Conservation (phyloP, 2,797 vertebrate species). For the Cyclopterus lumpus region DNA sequence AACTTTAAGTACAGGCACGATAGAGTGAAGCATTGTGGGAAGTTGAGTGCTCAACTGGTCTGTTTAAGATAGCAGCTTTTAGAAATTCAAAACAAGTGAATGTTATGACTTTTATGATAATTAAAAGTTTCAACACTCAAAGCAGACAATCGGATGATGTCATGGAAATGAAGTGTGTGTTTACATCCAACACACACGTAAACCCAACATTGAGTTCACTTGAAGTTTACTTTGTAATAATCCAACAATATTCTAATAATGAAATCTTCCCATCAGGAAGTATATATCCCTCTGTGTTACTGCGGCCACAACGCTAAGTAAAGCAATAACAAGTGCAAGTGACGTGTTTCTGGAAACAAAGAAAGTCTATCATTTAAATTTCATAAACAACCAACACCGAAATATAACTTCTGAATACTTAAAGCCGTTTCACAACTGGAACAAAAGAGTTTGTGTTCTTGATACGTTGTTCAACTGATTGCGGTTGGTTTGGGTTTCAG, state of each 20-base stretch:
- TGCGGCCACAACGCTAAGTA: not conserved
- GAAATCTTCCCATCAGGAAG: not conserved
- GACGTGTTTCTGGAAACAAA: not conserved
- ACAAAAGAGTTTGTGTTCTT: not conserved
- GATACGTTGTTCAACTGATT: too few species aligned
- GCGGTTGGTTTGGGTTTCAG: too few species aligned
- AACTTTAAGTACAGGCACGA: constrained; percentile 63
- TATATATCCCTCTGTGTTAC: constrained; percentile 18
- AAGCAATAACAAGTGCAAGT: not conserved
- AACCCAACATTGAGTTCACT: not conserved
- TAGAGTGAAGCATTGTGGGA: constrained; percentile 72
- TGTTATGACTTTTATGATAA: not conserved
- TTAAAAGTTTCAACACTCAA: not conserved
- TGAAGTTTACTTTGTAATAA: not conserved
- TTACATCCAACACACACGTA: not conserved
- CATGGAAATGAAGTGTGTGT: not conserved
- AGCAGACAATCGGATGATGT: not conserved
- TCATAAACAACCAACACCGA: not conserved
- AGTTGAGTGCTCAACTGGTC: constrained; percentile 29
- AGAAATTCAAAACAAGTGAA: constrained; percentile 1
- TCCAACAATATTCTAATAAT: not conserved
- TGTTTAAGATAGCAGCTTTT: constrained; percentile 39
- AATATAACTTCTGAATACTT: not conserved
- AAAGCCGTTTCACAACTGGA: not conserved
- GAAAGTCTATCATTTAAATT: not conserved